Evolutionary conservation across 2,888 invertebrate genomes (phyloP), one percentile per base, ranked within the genome.

Genomic region (Steromphala cineraria): DNA sequence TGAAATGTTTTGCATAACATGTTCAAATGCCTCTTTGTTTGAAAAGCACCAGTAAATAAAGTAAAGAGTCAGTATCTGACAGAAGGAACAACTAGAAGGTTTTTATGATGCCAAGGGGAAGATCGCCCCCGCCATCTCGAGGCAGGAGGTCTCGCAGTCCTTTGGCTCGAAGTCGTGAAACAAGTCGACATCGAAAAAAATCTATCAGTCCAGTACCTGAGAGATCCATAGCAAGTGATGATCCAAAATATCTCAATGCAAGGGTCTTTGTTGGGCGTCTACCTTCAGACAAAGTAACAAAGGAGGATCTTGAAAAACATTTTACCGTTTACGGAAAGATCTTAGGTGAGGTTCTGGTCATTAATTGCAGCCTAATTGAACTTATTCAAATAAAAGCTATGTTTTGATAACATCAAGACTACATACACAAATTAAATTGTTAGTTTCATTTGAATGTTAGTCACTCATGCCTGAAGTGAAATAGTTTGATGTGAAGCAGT

Each of bases 181-280:
- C 79, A 40, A 78, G 80, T 46, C 56, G 67, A 75, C 53, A 55
- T n/a, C 52, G 67, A 67, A 24, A 71, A n/a, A 31, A 13, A 10
- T 71, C 71, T 19, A n/a, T 71, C 15, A 71, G 71, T 40, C 76
- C 28, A 75, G 76, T 55, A 76, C 80, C 74, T 53, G 76, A 67
- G 62, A 80, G 84, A 1, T 80, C 82, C 24, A 82, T 84, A 19
- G 81, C 82, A 28, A 86, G 86, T 85, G 96, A 96, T 92, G 96
- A 97, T 93, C 96, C 96, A 15, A 94, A 95, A 8, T 96, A 96
- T 0, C 95, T 96, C 0, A 95, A 95, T 86, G 95, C 96, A 81
- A 95, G 97, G 78, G 95, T 97, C 86, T 97, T 97, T 90, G 95
- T 97, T 17, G 97, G 97, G 1, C 96, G 96, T 88, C 91, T 97